Evolutionary conservation across 92 coral and sea anemone genomes (phyloP).

Genomic region (Umimayanthus kanabou): DNA sequence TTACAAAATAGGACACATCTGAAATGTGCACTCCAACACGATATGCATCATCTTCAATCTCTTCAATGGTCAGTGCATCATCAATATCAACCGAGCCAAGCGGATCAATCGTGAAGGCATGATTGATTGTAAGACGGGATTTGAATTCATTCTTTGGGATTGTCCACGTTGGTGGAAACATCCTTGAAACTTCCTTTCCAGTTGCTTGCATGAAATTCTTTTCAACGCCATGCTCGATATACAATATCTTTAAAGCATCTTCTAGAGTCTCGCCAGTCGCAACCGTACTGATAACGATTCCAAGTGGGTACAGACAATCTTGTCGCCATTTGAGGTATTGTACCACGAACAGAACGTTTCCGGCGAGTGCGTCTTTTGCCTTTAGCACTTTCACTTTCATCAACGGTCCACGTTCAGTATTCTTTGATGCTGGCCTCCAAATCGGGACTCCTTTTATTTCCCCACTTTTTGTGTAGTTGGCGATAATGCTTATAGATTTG

Average conservation of each 20-base stretch:
- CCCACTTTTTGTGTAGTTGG: constrained; percentile 33
- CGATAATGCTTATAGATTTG: constrained; percentile 53
- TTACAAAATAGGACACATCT: constrained; percentile 67
- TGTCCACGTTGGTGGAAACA: constrained; percentile 39
- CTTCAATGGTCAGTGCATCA: constrained; percentile 63
- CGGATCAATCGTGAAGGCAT: constrained; percentile 72
- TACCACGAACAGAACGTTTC: constrained; percentile 72
- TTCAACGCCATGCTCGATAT: constrained; percentile 63
- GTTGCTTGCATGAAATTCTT: neutral
- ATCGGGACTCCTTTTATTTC: constrained; percentile 38
- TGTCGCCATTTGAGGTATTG: constrained; percentile 71
- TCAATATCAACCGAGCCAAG: constrained; percentile 61
- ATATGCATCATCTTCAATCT: constrained; percentile 25
- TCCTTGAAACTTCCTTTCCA: neutral
- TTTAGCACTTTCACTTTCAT: constrained; percentile 42
- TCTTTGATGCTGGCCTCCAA: neutral
- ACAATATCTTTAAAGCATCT: constrained; percentile 52
- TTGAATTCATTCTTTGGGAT: constrained; percentile 48
- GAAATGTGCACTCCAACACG: constrained; percentile 68
- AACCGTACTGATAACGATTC: constrained; percentile 62
- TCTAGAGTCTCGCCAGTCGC: constrained; percentile 56
- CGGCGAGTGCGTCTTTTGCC: constrained; percentile 46
- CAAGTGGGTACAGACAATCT: constrained; percentile 70
- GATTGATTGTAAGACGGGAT: constrained; percentile 29
- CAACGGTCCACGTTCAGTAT: neutral